Conservation (phyloP, 2,888 invertebrate species). For the Atethmia centrago region DNA sequence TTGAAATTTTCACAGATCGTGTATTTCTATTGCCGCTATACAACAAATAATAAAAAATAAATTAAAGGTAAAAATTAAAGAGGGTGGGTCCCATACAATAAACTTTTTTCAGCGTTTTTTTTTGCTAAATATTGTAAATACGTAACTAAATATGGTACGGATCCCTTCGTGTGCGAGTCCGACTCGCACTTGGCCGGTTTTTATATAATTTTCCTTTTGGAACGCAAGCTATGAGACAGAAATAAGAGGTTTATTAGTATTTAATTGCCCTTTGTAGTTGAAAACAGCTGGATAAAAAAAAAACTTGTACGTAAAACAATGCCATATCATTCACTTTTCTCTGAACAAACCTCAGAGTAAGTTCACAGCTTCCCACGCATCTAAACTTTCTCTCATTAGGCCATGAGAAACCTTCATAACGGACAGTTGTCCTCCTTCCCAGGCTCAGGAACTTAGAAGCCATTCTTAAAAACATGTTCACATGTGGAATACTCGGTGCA, state of each 20-base stretch:
- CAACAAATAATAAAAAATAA: too few relatives aligned
- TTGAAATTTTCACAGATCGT: too few relatives aligned
- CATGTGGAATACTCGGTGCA: constrained; percentile 76
- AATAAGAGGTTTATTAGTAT: not conserved
- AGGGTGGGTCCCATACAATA: too few relatives aligned
- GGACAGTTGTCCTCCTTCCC: constrained; percentile 70
- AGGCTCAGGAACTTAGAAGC: constrained; percentile 81
- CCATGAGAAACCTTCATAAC: constrained; percentile 49
- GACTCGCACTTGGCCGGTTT: too few relatives aligned
- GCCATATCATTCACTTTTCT: constrained; percentile 6
- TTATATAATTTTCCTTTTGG: not conserved
- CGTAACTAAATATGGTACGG: too few relatives aligned
- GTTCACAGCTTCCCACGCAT: constrained; percentile 29
- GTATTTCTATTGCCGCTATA: too few relatives aligned
- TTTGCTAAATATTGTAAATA: too few relatives aligned
- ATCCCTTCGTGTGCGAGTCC: too few relatives aligned
- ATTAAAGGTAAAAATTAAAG: too few relatives aligned
- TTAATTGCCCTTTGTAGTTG: not conserved
- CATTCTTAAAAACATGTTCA: constrained; percentile 78
- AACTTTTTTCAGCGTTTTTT: too few relatives aligned
- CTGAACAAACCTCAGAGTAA: constrained; percentile 3
- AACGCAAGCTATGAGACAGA: not conserved
- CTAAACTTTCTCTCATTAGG: constrained; percentile 41
- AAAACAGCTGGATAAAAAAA: not conserved
- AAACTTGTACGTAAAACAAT: constrained; percentile 6